A percentile compares a stretch with the other conserved stretches of the same genome.
These are phyloP conservation scores for Enteromius argenteus DNA, from an alignment of 2,797 vertebrate species.

Conservation along the genomic window DNA sequence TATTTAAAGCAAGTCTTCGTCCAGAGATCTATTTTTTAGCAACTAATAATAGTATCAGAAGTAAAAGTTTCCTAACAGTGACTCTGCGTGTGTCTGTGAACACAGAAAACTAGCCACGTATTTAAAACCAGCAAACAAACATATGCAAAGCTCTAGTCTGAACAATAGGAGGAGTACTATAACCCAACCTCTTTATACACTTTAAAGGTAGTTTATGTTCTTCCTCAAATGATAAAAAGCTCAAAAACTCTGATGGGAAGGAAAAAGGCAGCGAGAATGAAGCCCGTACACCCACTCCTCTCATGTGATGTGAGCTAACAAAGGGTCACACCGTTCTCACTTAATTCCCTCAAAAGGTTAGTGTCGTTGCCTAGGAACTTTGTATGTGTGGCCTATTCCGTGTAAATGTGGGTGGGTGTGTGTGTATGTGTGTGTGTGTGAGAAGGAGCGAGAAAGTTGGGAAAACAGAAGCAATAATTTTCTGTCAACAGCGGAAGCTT, in stretches of 20 bases:
- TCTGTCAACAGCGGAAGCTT: background rate
- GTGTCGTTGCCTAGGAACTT: conserved; percentile 70
- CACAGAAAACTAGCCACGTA: background rate
- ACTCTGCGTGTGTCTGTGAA: background rate
- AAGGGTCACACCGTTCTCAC: conserved; percentile 70
- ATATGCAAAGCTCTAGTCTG: conserved; percentile 2
- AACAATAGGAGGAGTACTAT: background rate
- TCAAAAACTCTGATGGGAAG: conserved; percentile 31
- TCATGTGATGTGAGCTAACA: conserved; percentile 64
- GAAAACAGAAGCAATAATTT: conserved; percentile 32
- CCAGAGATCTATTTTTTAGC: background rate
- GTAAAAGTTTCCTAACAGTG: background rate
- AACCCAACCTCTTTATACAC: background rate
- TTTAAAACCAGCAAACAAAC: conserved; percentile 37
- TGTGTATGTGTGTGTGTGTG: conserved; percentile 2
- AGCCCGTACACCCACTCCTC: conserved; percentile 60
- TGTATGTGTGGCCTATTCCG: conserved; percentile 66
- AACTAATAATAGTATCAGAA: background rate
- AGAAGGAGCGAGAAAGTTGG: conserved; percentile 57
- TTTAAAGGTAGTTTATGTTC: conserved; percentile 7
- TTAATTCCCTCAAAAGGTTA: conserved; percentile 77
- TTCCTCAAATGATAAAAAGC: background rate
- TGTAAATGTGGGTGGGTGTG: background rate
- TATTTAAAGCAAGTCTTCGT: conserved; percentile 21
- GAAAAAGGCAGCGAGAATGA: conserved; percentile 58